Evolutionary conservation across 2,888 invertebrate species (phyloP).

Genomic region (Pseudococcus longispinus): DNA sequence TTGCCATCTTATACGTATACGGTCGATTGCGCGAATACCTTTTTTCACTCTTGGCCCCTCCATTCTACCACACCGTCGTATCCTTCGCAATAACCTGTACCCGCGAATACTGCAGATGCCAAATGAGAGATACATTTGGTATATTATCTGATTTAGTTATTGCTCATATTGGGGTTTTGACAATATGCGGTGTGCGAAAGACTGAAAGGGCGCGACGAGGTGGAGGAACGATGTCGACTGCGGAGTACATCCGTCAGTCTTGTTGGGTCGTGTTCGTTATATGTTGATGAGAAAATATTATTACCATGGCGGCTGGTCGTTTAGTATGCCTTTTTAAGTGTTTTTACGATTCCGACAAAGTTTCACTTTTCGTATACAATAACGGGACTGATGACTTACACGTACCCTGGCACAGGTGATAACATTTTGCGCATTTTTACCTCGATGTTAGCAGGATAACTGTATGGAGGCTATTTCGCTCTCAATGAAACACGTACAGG

Average conservation of each 20-base stretch:
- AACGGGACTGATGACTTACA: constrained; percentile 17
- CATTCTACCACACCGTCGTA: not conserved
- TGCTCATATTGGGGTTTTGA: not conserved
- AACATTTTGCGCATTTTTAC: not conserved
- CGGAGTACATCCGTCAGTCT: not conserved
- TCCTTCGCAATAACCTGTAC: not conserved
- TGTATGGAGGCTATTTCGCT: not conserved
- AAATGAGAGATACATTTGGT: not conserved
- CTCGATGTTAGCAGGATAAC: not conserved
- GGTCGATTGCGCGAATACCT: not conserved
- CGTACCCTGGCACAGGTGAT: not conserved
- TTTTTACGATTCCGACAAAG: not conserved
- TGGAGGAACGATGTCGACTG: not conserved
- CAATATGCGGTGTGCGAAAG: not conserved
- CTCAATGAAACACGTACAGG: not conserved
- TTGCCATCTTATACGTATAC: not conserved
- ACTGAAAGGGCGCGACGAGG: too few species aligned
- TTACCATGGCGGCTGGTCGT: not conserved
- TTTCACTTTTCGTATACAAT: constrained; percentile 7
- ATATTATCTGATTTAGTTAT: not conserved
- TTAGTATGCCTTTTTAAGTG: not conserved
- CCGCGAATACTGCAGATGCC: not conserved
- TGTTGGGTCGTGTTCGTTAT: not conserved
- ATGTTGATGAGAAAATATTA: constrained; percentile 5
- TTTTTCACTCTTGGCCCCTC: not conserved